Conservation (phyloP, 2,888 invertebrate genomes). For the Dendrolimus pini region DNA sequence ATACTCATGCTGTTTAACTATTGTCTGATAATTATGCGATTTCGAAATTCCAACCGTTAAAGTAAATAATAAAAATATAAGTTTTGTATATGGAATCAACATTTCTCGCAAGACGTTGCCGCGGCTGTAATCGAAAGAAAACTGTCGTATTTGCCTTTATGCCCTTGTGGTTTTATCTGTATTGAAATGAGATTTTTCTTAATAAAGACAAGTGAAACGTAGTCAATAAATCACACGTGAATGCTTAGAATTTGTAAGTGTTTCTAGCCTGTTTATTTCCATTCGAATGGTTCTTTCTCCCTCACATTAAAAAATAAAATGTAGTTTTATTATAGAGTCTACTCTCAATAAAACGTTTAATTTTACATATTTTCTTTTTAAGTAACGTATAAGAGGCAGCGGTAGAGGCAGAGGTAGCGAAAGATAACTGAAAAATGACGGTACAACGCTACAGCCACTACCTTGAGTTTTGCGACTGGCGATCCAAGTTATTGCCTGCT, state of each 20-base stretch:
- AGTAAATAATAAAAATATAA: conserved; percentile 1
- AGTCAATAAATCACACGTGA: neutral
- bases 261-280: neutral
- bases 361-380: too few species aligned
- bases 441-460: too few species aligned
- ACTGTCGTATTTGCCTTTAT: conserved; percentile 22
- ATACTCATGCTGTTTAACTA: conserved; percentile 15
- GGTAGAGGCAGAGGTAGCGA: too few species aligned
- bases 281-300: neutral
- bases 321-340: too few species aligned
- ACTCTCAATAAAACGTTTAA: too few species aligned
- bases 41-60: neutral
- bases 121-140: conserved; percentile 18
- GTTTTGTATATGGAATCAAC: neutral
- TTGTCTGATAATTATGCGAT: conserved; percentile 1
- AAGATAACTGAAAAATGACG: too few species aligned
- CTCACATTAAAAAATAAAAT: too few species aligned
- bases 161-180: conserved; percentile 10
- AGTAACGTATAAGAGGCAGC: too few species aligned
- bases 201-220: conserved; percentile 11
- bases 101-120: conserved; percentile 13
- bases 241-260: neutral
- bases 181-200: conserved; percentile 2
- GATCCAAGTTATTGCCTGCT: too few species aligned
- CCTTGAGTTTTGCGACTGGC: too few species aligned